A percentile compares a stretch with the other conserved stretches of the same genome.
phyloP scores from a whole-genome alignment of 2,888 invertebrate species.

The Pasiphila rectangulata region DNA sequence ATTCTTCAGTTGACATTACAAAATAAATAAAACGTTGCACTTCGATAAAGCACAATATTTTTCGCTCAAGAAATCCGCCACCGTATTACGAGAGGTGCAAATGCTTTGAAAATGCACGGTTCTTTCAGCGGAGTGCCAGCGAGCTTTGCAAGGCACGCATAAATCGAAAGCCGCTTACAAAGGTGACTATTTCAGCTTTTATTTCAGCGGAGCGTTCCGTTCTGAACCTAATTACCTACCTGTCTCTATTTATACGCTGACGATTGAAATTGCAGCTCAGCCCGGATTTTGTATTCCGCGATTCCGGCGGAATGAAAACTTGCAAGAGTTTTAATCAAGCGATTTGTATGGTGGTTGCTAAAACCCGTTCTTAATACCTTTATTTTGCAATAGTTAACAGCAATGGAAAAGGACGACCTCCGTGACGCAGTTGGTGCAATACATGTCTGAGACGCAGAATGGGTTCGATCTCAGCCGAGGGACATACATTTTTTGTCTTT shows the following conservation, averaged over 20 bases:
- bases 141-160: constrained; percentile 42
- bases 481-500: too few species aligned
- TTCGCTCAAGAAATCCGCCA: constrained; percentile 19
- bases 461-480: too few species aligned
- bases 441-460: too few species aligned
- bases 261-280: constrained; percentile 19
- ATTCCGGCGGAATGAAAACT: constrained; percentile 9
- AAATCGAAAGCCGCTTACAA: constrained; percentile 60
- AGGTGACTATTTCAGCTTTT: constrained; percentile 52
- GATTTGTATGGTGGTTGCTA: constrained; percentile 6
- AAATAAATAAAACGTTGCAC: constrained; percentile 11
- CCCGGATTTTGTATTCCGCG: constrained; percentile 8
- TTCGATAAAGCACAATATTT: constrained; percentile 15
- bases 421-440: too few species aligned
- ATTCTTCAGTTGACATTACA: background rate
- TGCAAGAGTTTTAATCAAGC: constrained; percentile 12
- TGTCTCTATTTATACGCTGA: constrained; percentile 30
- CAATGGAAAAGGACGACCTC: too few species aligned
- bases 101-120: constrained; percentile 46
- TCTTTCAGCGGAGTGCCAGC: constrained; percentile 31
- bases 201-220: constrained; percentile 41
- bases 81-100: constrained; percentile 33
- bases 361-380: too few species aligned
- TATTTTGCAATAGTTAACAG: too few species aligned
- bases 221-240: constrained; percentile 37